phyloP scores from a whole-genome alignment of 2,888 invertebrate genomes.

The Ormyrus pomaceus region DNA sequence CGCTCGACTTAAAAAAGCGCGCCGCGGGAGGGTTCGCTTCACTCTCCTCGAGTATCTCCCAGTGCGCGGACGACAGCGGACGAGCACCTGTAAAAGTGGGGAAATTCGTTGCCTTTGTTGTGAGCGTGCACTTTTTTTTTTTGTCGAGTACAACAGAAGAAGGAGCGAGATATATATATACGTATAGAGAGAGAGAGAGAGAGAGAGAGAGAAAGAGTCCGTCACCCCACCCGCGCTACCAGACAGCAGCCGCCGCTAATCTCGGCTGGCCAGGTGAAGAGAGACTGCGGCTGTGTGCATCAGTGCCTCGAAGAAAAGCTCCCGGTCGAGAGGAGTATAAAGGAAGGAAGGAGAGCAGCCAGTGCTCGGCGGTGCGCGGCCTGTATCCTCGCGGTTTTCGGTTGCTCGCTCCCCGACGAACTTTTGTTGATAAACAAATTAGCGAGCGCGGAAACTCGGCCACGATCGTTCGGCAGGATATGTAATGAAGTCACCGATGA shows the following conservation, averaged over 20 bases:
- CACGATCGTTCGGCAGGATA: slow-evolving; percentile 44
- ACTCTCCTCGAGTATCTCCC: slow-evolving; percentile 35
- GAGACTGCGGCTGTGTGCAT: no score
- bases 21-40: slow-evolving; percentile 18
- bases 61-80: background rate
- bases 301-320: no score
- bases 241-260: no score
- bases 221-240: no score
- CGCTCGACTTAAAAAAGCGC: slow-evolving; percentile 41
- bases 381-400: background rate
- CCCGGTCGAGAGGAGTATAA: no score
- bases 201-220: background rate
- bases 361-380: background rate
- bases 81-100: background rate
- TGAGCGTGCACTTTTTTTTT: no score
- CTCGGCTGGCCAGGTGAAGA: no score
- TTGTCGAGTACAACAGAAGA: no score
- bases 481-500: slow-evolving; percentile 57
- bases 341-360: background rate
- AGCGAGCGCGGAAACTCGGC: slow-evolving; percentile 34
- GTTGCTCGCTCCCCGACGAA: background rate
- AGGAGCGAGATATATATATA: no score
- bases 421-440: slow-evolving; percentile 17
- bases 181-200: background rate
- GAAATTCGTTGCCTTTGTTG: no score